Conservation (phyloP, 2,797 vertebrate genomes). For the Anguilla pacifica region DNA sequence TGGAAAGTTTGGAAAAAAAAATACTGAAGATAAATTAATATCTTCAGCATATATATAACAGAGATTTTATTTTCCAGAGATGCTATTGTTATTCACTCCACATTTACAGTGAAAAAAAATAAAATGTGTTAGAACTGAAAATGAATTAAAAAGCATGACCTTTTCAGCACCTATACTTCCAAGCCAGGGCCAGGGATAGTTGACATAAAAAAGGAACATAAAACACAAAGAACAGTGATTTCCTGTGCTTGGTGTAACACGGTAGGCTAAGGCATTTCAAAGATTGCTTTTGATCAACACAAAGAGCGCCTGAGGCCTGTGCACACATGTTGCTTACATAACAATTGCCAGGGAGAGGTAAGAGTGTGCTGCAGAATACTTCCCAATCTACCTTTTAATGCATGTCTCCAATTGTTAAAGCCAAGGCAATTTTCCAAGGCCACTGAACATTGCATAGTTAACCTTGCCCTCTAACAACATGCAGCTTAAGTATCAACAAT, state of each 20-base stretch:
- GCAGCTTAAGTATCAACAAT: not conserved
- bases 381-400: slow-evolving; percentile 5
- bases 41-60: not conserved
- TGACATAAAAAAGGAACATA: not conserved
- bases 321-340: slow-evolving; percentile 13
- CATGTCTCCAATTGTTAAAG: not conserved
- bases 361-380: not conserved
- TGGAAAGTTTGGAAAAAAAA: not conserved
- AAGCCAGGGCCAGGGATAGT: not conserved
- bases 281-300: slow-evolving; percentile 21
- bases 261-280: slow-evolving; percentile 10
- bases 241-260: not conserved
- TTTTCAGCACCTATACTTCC: not conserved
- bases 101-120: not conserved
- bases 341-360: slow-evolving; percentile 1
- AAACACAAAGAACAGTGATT: not conserved
- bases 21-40: not conserved
- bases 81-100: not conserved
- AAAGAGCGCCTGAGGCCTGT: slow-evolving; percentile 6
- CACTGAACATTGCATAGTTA: not conserved
- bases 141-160: not conserved
- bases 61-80: not conserved
- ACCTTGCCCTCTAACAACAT: not conserved
- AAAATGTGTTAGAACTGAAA: not conserved
- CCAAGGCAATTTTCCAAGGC: not conserved